Base-by-base conservation (phyloP, 2,888 invertebrate species). In the Ornithoptera alexandrae region DNA sequence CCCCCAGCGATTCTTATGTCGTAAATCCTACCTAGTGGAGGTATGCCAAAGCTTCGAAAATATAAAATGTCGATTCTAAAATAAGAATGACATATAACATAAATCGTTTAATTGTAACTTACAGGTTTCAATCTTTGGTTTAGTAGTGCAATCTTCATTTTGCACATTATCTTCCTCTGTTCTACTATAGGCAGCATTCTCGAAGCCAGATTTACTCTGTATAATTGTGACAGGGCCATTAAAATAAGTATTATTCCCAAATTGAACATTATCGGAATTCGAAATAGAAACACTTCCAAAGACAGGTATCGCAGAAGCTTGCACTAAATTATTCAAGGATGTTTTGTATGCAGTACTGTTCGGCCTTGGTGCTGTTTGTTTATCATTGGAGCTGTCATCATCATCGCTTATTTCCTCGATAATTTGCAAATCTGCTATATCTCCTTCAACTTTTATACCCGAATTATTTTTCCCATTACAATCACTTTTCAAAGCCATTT, bases 141-240 rank as follows among this genome's bases (percentile, higher is more conserved):
- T 71, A 64, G 65, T 65, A 20, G 20, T 50, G 42, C 58, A 46
- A 7, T 62, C 36, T 30, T 68, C 56, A 58, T 73, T 67, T 62
- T 60, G 39, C 57, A 60, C 56, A 72, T 72, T 72, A 61, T 87
- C 86, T 68, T 83, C 81, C 30, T 88, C 88, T 62, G 83, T 82
- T 71, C 77, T 81, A 12, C 76, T 77, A 73, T 86, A 92, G 0
- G 86, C 83, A 39, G 75, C 74, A 77, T 92, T 92, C 15, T 88
- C 90, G 56, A 87, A 72, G 8, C 89, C 91, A 56, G 78, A 69
- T 72, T 82, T 82, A 70, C 82, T 83, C 22, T 95, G 94, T 68
- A 96, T 91, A 75, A 96, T 96, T 50, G 95, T 95, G 20, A 96
- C 96, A 62, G 96, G 96, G 8, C 96, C 96, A 80, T 96, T 95